These are phyloP conservation scores for Sebastolobus alascanus DNA, from an alignment of 2,797 vertebrate species.

Conservation along the genomic window DNA sequence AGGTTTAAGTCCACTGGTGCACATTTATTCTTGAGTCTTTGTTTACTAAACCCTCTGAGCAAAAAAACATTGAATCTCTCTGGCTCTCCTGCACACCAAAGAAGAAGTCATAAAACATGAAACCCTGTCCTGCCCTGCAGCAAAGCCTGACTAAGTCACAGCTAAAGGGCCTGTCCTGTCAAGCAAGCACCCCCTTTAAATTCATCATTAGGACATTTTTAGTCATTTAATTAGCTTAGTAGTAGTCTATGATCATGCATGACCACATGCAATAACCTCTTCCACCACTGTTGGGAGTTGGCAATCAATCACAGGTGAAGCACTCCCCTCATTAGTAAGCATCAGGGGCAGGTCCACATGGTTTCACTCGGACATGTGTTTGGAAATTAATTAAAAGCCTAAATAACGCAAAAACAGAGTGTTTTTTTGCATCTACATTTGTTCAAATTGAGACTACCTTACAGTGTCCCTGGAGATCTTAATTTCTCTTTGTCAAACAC, in stretches of 20 bases:
- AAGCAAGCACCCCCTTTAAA: neutral
- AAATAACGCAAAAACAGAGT: neutral
- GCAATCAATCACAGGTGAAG: conserved; percentile 43
- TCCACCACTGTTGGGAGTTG: neutral
- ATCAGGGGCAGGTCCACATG: conserved; percentile 11
- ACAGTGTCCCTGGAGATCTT: neutral
- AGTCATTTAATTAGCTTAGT: neutral
- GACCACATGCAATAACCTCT: neutral
- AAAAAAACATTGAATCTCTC: conserved; percentile 17
- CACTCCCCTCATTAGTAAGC: conserved; percentile 38
- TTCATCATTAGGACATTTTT: neutral
- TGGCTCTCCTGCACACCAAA: conserved; percentile 12
- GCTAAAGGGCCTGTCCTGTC: conserved; percentile 7
- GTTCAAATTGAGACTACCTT: neutral
- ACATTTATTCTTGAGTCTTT: neutral
- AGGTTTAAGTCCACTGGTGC: neutral
- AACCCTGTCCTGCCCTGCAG: conserved; percentile 27
- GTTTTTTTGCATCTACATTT: neutral
- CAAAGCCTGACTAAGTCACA: neutral
- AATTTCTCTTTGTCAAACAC: neutral
- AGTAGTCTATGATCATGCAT: neutral
- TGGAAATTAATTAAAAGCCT: neutral
- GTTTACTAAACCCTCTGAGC: conserved; percentile 31
- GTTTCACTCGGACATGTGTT: conserved; percentile 3
- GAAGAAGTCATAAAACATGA: conserved; percentile 18